Conservation (phyloP, 2,797 vertebrate species). For the Neopelma chrysocephalum region DNA sequence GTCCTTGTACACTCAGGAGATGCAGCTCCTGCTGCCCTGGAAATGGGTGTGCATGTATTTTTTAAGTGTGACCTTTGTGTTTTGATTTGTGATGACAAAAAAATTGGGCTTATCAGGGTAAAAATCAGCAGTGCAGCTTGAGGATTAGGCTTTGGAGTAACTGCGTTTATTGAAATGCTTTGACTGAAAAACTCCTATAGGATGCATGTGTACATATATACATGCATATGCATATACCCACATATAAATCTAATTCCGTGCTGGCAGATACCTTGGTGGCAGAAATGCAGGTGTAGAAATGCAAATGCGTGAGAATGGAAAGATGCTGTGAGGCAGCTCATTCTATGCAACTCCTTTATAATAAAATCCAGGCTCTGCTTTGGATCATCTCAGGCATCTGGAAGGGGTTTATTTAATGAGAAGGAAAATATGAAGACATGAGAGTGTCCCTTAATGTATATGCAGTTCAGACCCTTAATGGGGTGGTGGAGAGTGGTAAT, state of each 20-base stretch:
- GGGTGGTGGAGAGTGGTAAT: background rate
- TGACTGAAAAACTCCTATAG: background rate
- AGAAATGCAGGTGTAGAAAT: background rate
- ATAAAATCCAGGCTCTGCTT: conserved; percentile 1
- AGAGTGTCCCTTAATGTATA: background rate
- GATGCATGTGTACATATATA: background rate
- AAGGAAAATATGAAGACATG: background rate
- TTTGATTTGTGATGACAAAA: background rate
- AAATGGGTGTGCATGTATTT: rapidly evolving
- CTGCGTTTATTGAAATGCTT: background rate
- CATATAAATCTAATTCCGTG: background rate
- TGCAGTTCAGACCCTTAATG: background rate
- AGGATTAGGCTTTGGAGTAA: background rate
- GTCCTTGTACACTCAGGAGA: background rate
- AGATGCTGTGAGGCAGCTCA: background rate
- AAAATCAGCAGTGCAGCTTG: background rate
- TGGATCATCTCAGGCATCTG: conserved; percentile 6
- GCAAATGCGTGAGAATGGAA: background rate
- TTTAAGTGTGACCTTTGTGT: background rate
- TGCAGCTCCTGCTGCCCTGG: rapidly evolving
- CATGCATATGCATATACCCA: background rate
- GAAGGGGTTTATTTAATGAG: conserved; percentile 26
- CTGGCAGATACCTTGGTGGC: background rate
- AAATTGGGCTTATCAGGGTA: background rate
- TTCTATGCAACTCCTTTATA: background rate